These are phyloP conservation scores for Gymnopithys bicolor DNA, from an alignment of 2,797 vertebrate species.

Conservation along the genomic window DNA sequence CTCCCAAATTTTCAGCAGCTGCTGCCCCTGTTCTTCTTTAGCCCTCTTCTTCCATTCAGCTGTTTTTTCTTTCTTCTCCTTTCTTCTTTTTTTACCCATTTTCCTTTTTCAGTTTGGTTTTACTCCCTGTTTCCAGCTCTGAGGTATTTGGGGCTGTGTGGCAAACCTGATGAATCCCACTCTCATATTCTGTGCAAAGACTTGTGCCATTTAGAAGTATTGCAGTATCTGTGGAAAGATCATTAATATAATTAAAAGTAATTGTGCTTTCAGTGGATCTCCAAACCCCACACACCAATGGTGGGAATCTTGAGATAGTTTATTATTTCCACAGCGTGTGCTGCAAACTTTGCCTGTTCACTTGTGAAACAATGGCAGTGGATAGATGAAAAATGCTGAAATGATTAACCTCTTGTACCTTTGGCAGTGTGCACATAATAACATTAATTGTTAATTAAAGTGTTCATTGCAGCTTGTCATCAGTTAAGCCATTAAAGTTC, in stretches of 20 bases:
- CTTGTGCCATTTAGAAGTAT: neutral
- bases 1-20: neutral
- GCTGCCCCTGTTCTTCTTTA: neutral
- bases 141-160: neutral
- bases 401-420: neutral
- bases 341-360: neutral
- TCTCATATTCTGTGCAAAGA: neutral
- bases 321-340: neutral
- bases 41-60: neutral
- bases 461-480: slow-evolving; percentile 9
- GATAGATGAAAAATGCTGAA: neutral
- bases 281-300: neutral
- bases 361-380: neutral
- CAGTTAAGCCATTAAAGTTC: slow-evolving; percentile 23
- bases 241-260: neutral
- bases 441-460: neutral
- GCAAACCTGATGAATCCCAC: neutral
- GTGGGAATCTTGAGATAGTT: neutral
- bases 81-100: neutral
- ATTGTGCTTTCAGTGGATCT: neutral
- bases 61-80: neutral
- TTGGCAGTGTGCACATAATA: neutral
- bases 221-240: neutral
- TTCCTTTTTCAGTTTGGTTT: neutral
- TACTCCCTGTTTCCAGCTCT: neutral